Percentiles rank a stretch among this genome's conserved stretches.
Evolutionary conservation across 2,113 vertebrate species (phyloP).

Genomic region (Stegastes partitus): DNA sequence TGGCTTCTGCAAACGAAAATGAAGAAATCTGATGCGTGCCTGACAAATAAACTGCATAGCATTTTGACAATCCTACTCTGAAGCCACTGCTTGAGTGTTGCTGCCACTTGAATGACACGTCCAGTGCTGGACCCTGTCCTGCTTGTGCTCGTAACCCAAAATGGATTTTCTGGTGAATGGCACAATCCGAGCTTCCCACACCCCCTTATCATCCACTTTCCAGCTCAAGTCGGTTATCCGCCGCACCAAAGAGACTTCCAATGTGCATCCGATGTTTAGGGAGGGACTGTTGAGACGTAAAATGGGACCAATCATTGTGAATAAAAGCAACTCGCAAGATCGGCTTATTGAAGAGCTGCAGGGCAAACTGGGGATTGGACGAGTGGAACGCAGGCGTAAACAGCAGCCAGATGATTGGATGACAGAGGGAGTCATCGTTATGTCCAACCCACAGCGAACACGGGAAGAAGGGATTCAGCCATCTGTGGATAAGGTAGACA

Average conservation of each 20-base stretch:
- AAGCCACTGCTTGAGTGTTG: constrained; percentile 29
- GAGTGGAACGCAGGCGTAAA: constrained; percentile 82
- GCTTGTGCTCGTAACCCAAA: constrained; percentile 40
- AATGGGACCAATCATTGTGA: constrained; percentile 90
- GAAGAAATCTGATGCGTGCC: constrained; percentile 16
- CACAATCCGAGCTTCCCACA: constrained; percentile 42
- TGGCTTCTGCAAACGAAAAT: constrained; percentile 19
- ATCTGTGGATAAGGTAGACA: constrained; percentile 90
- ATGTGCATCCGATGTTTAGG: constrained; percentile 96
- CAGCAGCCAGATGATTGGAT: constrained; percentile 90
- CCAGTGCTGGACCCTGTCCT: constrained; percentile 7
- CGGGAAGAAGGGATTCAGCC: constrained; percentile 82
- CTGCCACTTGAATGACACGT: constrained; percentile 34
- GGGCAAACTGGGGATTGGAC: constrained; percentile 91
- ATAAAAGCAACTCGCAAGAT: constrained; percentile 94
- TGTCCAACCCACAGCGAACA: constrained; percentile 89
- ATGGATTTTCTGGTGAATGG: constrained; percentile 42
- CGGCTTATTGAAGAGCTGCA: constrained; percentile 92
- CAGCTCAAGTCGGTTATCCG: constrained; percentile 97
- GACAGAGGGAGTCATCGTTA: constrained; percentile 92
- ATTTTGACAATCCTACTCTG: constrained; percentile 27
- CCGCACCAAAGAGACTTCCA: constrained; percentile 94
- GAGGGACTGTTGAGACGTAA: constrained; percentile 90
- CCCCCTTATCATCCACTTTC: constrained; percentile 58
- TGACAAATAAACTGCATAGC: constrained; percentile 4